phyloP scores from a whole-genome alignment of 1,140 invertebrate genomes.

The Berghia stephanieae region DNA sequence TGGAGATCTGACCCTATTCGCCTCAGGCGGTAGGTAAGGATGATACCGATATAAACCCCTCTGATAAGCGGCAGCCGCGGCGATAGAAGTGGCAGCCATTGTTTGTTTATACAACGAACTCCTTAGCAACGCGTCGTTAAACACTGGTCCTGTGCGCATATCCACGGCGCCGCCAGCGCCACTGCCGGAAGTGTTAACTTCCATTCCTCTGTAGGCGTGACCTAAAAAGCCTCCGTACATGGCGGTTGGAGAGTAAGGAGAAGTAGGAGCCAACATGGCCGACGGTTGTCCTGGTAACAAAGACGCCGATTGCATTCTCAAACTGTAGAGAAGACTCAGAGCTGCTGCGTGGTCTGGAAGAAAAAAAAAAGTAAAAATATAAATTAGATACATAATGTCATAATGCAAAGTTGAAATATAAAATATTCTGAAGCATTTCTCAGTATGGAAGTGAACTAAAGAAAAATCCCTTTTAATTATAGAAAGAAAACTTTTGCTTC shows the following conservation, averaged over 20 bases:
- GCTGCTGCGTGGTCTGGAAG: slow-evolving; percentile 29
- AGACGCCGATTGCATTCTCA: slow-evolving; percentile 31
- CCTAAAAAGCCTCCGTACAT: slow-evolving; percentile 24
- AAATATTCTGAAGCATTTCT: neutral
- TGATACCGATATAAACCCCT: slow-evolving; percentile 26
- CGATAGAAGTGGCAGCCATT: slow-evolving; percentile 22
- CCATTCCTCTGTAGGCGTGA: slow-evolving; percentile 29
- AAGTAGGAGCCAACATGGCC: neutral
- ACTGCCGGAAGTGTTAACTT: neutral
- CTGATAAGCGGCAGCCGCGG: slow-evolving; percentile 30
- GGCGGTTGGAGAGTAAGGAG: slow-evolving; percentile 26
- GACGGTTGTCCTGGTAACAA: slow-evolving; percentile 32
- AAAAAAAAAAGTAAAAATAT: neutral
- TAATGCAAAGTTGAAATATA: too few relatives aligned
- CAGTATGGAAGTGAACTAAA: too few relatives aligned
- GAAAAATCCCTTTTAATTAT: too few relatives aligned
- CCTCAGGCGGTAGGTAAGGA: slow-evolving; percentile 22
- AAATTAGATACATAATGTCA: neutral
- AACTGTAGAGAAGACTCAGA: slow-evolving; percentile 29
- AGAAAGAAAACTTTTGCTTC: too few relatives aligned
- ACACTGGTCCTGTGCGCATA: slow-evolving; percentile 19
- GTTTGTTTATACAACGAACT: slow-evolving; percentile 32
- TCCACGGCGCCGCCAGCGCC: neutral
- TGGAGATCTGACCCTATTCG: slow-evolving; percentile 23
- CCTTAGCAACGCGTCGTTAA: slow-evolving; percentile 27